Base-by-base conservation (phyloP, 2,888 invertebrate species). In the Lithophane semibrunnea region DNA sequence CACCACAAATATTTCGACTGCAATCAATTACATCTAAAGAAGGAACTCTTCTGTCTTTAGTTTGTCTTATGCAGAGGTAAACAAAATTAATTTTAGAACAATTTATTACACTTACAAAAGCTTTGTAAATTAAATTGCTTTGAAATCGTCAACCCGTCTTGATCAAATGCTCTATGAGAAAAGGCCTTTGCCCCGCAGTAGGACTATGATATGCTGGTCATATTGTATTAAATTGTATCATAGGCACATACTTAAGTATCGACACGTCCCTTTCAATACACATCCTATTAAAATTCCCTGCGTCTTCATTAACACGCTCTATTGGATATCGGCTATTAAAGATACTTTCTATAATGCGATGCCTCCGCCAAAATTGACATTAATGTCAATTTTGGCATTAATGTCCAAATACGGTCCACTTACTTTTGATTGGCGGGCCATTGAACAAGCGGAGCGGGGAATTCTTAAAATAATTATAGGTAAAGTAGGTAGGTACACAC, bases 361-460 rank as follows among this genome's bases (percentile, higher is more conserved):
- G 83, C 85, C 86, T 83, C 82, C 85, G 87, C 87, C n/a, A 84
- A 87, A 88, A 75, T 79, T 85, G 77, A 83, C 79, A 80, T 71
- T 82, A 78, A 86, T 77, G 73, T 73, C 80, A 29, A 29, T 29
- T 29, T 79, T 85, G 77, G 82, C 79, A 80, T 71, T 82, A 78
- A 86, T 77, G 73, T 73, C 80, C 81, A 75, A 86, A 86, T 82
- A 64, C 75, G 66, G 78, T 68, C 67, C 78, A 84, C 42, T 79
- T 79, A 63, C 49, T 75, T 12, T 69, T 84, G 49, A 65, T 16
- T 49, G 72, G 63, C 10, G 77, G 74, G 80, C 79, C 79, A 79
- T 44, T 49, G 13, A 77, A 72, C 42, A n/a, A 77, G 82, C 82
- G 82, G 68, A 18, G 10, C 3, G n/a, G 21, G 3, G 4, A 12